phyloP scores from a whole-genome alignment of 1,140 invertebrate species.

The Octopus bimaculoides region DNA sequence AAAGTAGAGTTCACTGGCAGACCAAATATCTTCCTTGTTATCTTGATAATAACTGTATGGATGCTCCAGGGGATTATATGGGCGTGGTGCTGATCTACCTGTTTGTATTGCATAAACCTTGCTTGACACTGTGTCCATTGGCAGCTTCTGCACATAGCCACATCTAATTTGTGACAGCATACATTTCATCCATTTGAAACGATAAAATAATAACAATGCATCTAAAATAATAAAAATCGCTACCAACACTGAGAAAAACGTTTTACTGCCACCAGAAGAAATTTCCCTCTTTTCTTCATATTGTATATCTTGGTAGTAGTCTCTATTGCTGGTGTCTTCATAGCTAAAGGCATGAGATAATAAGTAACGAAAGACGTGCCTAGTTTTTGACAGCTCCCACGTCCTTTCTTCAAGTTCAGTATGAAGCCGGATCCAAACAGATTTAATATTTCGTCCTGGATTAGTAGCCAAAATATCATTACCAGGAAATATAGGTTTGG shows the following conservation, averaged over 20 bases:
- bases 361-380: constrained; percentile 10
- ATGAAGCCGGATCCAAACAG: neutral
- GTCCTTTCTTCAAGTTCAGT: neutral
- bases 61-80: constrained; percentile 15
- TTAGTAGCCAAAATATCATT: constrained; percentile 4
- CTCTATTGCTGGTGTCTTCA: neutral
- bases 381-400: constrained; percentile 5
- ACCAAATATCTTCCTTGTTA: constrained; percentile 15
- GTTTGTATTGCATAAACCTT: constrained; percentile 17
- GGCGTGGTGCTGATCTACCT: neutral
- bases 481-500: neutral
- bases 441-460: neutral
- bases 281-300: neutral
- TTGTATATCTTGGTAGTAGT: neutral
- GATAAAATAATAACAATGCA: neutral
- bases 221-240: constrained; percentile 2
- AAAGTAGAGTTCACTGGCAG: constrained; percentile 12
- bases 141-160: constrained; percentile 13
- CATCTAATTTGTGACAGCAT: constrained; percentile 9
- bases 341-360: neutral
- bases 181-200: constrained; percentile 8
- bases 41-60: constrained; percentile 16
- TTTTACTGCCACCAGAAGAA: neutral
- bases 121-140: constrained; percentile 6
- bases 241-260: constrained; percentile 6